Evolutionary conservation across 2,113 vertebrate species (phyloP).

Genomic region (Penelope pileata): DNA sequence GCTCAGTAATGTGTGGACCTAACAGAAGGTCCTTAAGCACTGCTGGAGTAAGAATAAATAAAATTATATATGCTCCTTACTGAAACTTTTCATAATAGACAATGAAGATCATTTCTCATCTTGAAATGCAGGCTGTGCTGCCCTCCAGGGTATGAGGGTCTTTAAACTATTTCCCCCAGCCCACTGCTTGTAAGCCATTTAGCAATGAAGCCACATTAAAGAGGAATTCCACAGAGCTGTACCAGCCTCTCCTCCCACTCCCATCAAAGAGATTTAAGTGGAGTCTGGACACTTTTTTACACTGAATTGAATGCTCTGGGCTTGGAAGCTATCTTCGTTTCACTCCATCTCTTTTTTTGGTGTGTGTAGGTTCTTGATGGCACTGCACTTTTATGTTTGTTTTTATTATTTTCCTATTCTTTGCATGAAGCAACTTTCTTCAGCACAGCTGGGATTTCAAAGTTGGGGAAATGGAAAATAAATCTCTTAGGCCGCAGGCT

Average conservation of each 20-base stretch:
- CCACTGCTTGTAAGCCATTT: background rate
- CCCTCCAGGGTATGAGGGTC: background rate
- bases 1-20: background rate
- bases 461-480: conserved; percentile 57
- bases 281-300: background rate
- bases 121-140: background rate
- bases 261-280: background rate
- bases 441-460: conserved; percentile 32
- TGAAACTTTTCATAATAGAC: background rate
- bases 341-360: background rate
- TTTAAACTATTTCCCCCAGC: background rate
- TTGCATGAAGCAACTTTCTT: conserved; percentile 53
- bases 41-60: background rate
- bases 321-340: conserved; percentile 24
- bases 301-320: background rate
- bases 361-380: background rate
- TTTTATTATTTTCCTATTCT: conserved; percentile 67
- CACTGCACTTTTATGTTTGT: conserved; percentile 28
- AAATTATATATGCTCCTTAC: background rate
- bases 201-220: background rate
- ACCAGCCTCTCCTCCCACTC: background rate
- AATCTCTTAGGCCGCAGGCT: conserved; percentile 18
- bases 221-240: background rate
- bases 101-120: background rate
- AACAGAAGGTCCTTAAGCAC: background rate